phyloP scores from a whole-genome alignment of 2,888 invertebrate species.

The Chrysolina oricalcia region DNA sequence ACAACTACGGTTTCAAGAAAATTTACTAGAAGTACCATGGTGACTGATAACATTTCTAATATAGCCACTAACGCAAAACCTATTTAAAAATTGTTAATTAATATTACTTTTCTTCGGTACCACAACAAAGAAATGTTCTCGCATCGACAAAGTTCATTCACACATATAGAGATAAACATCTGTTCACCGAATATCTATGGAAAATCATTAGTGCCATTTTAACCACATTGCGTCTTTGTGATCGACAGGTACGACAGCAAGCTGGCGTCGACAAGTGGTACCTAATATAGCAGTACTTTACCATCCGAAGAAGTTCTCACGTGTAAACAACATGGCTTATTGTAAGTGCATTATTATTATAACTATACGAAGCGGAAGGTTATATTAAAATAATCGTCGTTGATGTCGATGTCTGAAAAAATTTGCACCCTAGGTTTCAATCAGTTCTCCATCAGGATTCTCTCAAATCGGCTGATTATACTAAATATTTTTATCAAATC shows the following conservation, averaged over 20 bases:
- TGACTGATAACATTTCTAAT: too few relatives aligned
- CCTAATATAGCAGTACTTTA: slow-evolving; percentile 23
- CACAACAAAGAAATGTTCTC: slow-evolving; percentile 1
- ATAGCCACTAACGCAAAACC: not conserved
- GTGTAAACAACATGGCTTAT: slow-evolving; percentile 12
- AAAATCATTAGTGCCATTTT: slow-evolving; percentile 17
- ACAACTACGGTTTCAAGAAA: not conserved
- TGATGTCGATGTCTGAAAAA: not conserved
- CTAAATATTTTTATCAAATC: too few relatives aligned
- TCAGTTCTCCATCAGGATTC: too few relatives aligned
- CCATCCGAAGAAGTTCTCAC: slow-evolving; percentile 1
- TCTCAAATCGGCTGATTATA: too few relatives aligned
- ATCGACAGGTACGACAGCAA: slow-evolving; percentile 14
- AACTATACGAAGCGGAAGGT: not conserved
- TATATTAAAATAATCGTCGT: not conserved
- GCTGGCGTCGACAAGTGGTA: slow-evolving; percentile 20
- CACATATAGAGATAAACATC: slow-evolving; percentile 13
- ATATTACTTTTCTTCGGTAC: not conserved
- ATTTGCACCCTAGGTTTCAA: not conserved
- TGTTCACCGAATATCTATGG: slow-evolving; percentile 18
- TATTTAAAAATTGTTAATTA: not conserved
- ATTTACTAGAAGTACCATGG: not conserved
- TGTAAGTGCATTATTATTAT: slow-evolving; percentile 14
- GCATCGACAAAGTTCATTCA: slow-evolving; percentile 17
- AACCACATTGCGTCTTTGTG: slow-evolving; percentile 22